Evolutionary conservation across 2,113 vertebrate species (phyloP), one percentile per base, ranked within the genome.

Genomic region (Diadophis punctatus): DNA sequence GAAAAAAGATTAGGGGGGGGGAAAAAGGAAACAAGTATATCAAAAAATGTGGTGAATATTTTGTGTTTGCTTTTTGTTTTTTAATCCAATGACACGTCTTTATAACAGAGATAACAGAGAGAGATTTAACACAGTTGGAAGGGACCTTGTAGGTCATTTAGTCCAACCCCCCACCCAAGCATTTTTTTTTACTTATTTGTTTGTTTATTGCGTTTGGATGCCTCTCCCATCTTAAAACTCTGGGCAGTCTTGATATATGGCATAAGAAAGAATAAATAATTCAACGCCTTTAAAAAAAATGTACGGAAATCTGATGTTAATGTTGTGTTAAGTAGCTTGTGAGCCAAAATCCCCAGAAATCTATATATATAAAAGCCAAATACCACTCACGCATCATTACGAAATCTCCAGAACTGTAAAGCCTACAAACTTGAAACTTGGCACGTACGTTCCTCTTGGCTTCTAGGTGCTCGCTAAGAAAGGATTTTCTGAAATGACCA

Each of bases 1-100:
- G 1, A 0, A 34, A 34, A 74, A 34, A 74, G n/a, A 74, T 74
- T 9, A 27, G 22, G 2, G 56, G 22, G 0, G 2, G 22, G 0
- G 1, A 14, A 3, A 30, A 60, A n/a, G 7, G n/a, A 34, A 34
- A 74, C 14, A 74, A 74, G 20, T 34, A 74, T 74, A 18, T 74
- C n/a, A 20, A 34, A 20, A 74, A 18, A 74, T 0, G n/a, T n/a
- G n/a, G 6, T 20, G n/a, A 74, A 18, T 20, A 25, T 48, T 86
- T 34, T 48, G 9, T 5, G n/a, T 20, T 74, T 39, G n/a, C 68
- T 74, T 58, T 16, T 16, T 10, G 8, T 30, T 27, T 27, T 39
- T 8, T 8, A 20, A 74, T 18, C 14, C 68, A 74, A 2, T 74
- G 14, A 8, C 6, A 8, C 2, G 68, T 8, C 68, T 39, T 16